Evolutionary conservation across 2,113 vertebrate species (phyloP), one percentile per base, ranked within the genome.

Genomic region (Cardinalis cardinalis): DNA sequence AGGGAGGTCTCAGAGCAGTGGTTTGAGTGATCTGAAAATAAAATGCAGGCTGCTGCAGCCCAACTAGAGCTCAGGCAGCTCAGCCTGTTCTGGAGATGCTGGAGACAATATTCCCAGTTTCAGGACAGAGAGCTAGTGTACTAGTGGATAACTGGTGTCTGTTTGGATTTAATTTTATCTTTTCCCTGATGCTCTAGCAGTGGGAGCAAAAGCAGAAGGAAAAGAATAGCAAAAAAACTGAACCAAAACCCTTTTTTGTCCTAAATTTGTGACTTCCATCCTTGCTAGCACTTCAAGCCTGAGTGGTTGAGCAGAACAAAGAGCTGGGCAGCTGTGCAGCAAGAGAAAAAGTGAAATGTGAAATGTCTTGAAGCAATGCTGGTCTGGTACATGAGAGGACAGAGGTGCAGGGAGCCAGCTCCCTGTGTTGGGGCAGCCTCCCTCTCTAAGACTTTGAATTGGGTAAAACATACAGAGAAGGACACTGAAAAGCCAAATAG

Each of bases 401-500:
- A 34, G 55, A 40, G 14, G 19, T 28, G 38, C 71, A 65, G 64
- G 55, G 5, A 40, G 28, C 14, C 1, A 3, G 8, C 7, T 73
- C 38, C 28, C 34, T 64, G 55, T 0, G 0, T 32, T 15, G 63
- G 52, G 26, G 14, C 65, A 85, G 61, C 61, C 43, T 71, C 36
- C 21, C 18, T 63, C 25, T 5, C 43, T 1, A 2, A 59, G 32
- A 5, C 60, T 70, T 66, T 11, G 32, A 36, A 10, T 43, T 0
- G 16, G 31, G 9, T 53, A 16, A 83, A 70, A 75, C 0, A 1
- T 3, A 7, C 11, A 16, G 49, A 64, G 38, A 40, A 84, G 4
- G 72, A 21, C 4, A 1, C 9, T 34, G 4, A 26, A 18, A 36
- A 19, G 43, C 20, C 2, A 0, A 0, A 18, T 6, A n/a, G 43